Percentiles rank a stretch among this genome's conserved stretches.
These are phyloP conservation scores for Dascillus cervinus DNA, from an alignment of 2,888 invertebrate species.

Conservation along the genomic window DNA sequence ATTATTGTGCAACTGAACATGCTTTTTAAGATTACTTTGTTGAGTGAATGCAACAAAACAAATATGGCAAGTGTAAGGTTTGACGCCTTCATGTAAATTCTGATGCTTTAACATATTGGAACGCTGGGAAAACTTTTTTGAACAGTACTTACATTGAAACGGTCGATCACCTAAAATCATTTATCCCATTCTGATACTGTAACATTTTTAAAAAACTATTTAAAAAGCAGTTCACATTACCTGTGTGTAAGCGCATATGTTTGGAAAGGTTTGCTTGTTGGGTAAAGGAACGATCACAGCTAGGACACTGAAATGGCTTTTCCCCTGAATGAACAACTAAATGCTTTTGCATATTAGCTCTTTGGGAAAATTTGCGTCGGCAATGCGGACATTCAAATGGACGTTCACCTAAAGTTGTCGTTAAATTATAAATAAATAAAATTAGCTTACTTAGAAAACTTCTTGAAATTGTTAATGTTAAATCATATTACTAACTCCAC, in stretches of 20 bases:
- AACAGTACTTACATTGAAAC: conserved; percentile 3
- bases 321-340: conserved; percentile 12
- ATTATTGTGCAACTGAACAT: conserved; percentile 13
- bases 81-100: conserved; percentile 13
- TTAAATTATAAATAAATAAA: too few species aligned
- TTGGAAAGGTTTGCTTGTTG: conserved; percentile 19
- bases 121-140: conserved; percentile 3
- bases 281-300: conserved; percentile 13
- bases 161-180: conserved; percentile 15
- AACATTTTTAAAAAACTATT: too few species aligned
- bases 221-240: too few species aligned
- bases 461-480: too few species aligned
- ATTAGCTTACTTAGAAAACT: too few species aligned
- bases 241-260: conserved; percentile 16
- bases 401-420: conserved; percentile 14
- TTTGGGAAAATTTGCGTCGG: conserved; percentile 1
- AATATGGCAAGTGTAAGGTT: conserved; percentile 3
- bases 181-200: too few species aligned
- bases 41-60: conserved; percentile 16
- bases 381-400: conserved; percentile 4
- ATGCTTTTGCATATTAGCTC: conserved; percentile 3
- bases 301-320: conserved; percentile 3
- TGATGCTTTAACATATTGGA: conserved; percentile 4
- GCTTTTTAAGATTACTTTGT: conserved; percentile 19
- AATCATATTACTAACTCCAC: too few species aligned